Conservation (phyloP, 2,113 vertebrate genomes). For the Perognathus longimembris region DNA sequence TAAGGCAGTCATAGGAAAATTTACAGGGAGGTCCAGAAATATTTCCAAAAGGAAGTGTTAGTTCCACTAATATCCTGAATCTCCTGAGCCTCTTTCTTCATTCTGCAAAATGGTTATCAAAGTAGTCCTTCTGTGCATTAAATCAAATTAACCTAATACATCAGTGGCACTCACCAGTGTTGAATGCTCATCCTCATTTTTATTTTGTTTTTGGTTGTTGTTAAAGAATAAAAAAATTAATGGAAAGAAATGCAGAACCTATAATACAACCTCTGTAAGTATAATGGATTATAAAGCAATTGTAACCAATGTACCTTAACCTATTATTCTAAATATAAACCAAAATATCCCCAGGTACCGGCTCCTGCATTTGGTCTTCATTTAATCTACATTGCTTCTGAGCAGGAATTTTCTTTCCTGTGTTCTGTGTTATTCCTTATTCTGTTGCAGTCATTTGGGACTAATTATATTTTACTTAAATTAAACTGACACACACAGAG, state of each 20-base stretch:
- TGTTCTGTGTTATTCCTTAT: slow-evolving; percentile 12
- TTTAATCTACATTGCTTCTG: slow-evolving; percentile 9
- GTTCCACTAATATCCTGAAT: background rate
- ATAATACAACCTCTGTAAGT: background rate
- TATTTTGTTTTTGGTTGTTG: background rate
- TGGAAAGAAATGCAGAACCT: slow-evolving; percentile 7
- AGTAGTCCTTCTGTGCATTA: background rate
- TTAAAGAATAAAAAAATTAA: background rate
- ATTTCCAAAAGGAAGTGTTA: background rate
- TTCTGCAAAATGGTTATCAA: background rate
- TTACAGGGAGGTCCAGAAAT: background rate
- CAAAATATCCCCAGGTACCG: background rate
- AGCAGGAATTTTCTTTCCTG: background rate
- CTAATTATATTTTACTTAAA: slow-evolving; percentile 61
- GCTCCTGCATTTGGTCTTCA: background rate
- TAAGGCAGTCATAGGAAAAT: background rate
- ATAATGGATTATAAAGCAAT: slow-evolving; percentile 42
- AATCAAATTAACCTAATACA: background rate
- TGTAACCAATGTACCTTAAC: slow-evolving; percentile 29
- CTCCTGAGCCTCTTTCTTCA: background rate
- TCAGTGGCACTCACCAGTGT: background rate
- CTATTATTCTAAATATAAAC: slow-evolving; percentile 39
- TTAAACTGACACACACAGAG: slow-evolving; percentile 40
- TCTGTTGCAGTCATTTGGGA: background rate
- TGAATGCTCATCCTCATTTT: background rate